Evolutionary conservation across 2,797 vertebrate genomes (phyloP).

Genomic region (Enteromius mattozi): DNA sequence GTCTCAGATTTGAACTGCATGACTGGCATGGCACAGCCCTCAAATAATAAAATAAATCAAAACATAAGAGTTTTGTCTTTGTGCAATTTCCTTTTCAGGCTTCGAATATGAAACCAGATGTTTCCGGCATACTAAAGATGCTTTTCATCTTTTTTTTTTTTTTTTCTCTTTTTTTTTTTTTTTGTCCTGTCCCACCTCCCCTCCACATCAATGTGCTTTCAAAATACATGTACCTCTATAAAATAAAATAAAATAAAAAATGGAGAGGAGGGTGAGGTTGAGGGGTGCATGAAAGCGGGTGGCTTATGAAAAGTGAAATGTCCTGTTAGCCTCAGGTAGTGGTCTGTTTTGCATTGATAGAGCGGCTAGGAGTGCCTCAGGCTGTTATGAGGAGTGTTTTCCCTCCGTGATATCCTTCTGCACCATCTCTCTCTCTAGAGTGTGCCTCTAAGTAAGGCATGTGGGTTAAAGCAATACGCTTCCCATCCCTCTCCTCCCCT

Average conservation of each 20-base stretch:
- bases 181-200: constrained; percentile 60
- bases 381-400: constrained; percentile 78
- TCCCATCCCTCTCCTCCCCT: constrained; percentile 44
- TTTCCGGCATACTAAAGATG: constrained; percentile 92
- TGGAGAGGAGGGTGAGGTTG: constrained; percentile 56
- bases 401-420: constrained; percentile 75
- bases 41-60: constrained; percentile 96
- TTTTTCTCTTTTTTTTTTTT: constrained; percentile 63
- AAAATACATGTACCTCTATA: constrained; percentile 90
- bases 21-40: constrained; percentile 84
- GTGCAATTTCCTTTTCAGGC: constrained; percentile 93
- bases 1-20: constrained; percentile 84
- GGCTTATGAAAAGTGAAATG: constrained; percentile 91
- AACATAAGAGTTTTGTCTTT: constrained; percentile 95
- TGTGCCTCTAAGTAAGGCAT: constrained; percentile 72
- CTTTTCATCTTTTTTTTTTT: constrained; percentile 91
- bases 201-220: constrained; percentile 75
- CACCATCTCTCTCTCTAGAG: constrained; percentile 74
- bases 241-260: constrained; percentile 54
- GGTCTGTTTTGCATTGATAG: constrained; percentile 98
- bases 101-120: constrained; percentile 97
- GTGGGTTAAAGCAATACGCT: constrained; percentile 74
- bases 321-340: constrained; percentile 88
- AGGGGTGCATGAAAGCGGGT: constrained; percentile 45
- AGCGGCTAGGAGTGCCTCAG: constrained; percentile 82